Evolutionary conservation across 1,140 invertebrate species (phyloP).

Genomic region (Cyclargus thomasi): DNA sequence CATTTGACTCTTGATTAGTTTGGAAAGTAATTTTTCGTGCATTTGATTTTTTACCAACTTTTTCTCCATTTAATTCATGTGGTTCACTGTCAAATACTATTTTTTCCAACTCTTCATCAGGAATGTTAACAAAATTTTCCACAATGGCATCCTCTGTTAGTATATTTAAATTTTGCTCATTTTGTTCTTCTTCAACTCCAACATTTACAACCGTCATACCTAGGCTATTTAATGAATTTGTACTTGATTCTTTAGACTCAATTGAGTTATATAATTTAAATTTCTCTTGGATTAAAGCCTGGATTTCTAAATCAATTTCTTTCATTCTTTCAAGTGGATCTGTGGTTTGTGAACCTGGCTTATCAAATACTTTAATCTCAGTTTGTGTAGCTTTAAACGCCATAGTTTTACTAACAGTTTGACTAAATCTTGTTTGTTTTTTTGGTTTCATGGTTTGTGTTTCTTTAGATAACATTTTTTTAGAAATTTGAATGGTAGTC

Average conservation of each 20-base stretch:
- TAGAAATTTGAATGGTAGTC: slow-evolving; percentile 34
- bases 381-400: slow-evolving; percentile 42
- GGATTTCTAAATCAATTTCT: slow-evolving; percentile 72
- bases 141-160: slow-evolving; percentile 48
- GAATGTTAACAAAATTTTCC: slow-evolving; percentile 56
- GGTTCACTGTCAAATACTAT: slow-evolving; percentile 49
- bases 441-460: slow-evolving; percentile 45
- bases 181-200: slow-evolving; percentile 30
- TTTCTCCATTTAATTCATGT: slow-evolving; percentile 28
- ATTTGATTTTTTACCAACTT: slow-evolving; percentile 31
- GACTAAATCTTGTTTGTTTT: slow-evolving; percentile 38
- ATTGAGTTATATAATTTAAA: slow-evolving; percentile 68
- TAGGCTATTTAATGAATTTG: slow-evolving; percentile 42
- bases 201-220: slow-evolving; percentile 63
- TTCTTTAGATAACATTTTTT: slow-evolving; percentile 41
- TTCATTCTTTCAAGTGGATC: slow-evolving; percentile 67
- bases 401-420: slow-evolving; percentile 43
- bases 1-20: slow-evolving; percentile 31
- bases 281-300: slow-evolving; percentile 68
- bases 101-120: slow-evolving; percentile 60
- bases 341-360: slow-evolving; percentile 31
- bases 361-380: slow-evolving; percentile 25
- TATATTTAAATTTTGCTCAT: slow-evolving; percentile 27
- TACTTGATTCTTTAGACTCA: slow-evolving; percentile 44
- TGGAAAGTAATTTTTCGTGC: slow-evolving; percentile 33